These are phyloP conservation scores for Pseudochirops corinnae DNA, from an alignment of 2,797 vertebrate genomes.

Conservation along the genomic window DNA sequence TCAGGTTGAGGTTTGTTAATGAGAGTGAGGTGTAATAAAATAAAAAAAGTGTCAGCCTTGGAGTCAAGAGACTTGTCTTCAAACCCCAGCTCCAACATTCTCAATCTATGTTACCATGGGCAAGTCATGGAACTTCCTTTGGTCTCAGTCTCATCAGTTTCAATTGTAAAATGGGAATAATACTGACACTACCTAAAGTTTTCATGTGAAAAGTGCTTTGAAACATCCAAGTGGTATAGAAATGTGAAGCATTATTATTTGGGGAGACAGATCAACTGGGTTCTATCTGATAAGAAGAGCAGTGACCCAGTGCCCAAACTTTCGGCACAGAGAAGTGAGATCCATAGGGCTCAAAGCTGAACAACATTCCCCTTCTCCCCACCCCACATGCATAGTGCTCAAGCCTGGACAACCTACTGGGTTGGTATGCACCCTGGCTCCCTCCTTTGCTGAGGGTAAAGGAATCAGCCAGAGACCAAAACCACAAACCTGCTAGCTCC, in stretches of 20 bases:
- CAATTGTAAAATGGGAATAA: background rate
- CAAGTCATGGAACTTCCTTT: background rate
- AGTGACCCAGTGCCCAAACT: background rate
- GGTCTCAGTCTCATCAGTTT: background rate
- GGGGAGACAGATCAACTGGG: slow-evolving; percentile 38
- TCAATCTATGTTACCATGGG: background rate
- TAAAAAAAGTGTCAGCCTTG: background rate
- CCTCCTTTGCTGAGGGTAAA: background rate
- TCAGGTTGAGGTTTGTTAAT: background rate
- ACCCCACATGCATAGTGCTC: background rate
- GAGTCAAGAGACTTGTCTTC: background rate
- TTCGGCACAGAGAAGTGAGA: background rate
- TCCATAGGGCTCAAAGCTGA: background rate
- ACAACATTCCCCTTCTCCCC: background rate
- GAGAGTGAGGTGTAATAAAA: background rate
- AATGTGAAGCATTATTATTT: background rate
- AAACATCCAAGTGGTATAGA: background rate
- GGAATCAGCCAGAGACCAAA: background rate
- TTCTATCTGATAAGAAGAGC: background rate
- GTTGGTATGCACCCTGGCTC: background rate
- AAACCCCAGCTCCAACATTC: background rate
- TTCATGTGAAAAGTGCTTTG: background rate
- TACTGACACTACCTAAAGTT: background rate
- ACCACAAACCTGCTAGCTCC: background rate
- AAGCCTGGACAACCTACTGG: background rate